These are phyloP conservation scores for Copidosoma aretas DNA, from an alignment of 2,888 invertebrate genomes.

Conservation along the genomic window DNA sequence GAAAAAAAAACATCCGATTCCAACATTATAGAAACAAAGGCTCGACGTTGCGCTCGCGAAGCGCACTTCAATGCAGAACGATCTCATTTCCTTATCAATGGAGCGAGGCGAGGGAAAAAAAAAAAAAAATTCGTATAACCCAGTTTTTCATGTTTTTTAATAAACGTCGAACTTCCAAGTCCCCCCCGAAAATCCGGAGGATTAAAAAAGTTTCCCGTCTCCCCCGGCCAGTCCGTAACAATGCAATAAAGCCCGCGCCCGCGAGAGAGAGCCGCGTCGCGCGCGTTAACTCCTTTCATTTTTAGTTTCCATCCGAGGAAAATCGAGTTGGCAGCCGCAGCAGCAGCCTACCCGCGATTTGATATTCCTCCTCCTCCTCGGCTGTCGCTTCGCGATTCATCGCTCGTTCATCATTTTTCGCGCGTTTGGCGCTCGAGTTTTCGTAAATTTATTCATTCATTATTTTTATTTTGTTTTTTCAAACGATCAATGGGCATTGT, in stretches of 20 bases:
- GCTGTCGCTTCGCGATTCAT: not conserved
- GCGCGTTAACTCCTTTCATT: not conserved
- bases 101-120: no score
- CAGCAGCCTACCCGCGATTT: not conserved
- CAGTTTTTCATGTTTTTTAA: not conserved
- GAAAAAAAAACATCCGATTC: no score
- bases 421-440: not conserved
- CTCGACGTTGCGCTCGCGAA: no score
- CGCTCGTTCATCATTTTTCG: slow-evolving; percentile 11
- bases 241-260: slow-evolving; percentile 19
- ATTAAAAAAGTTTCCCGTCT: slow-evolving; percentile 22
- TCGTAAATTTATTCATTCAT: not conserved
- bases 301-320: not conserved
- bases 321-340: not conserved
- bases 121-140: no score
- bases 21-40: no score
- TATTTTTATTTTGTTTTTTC: not conserved
- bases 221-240: not conserved
- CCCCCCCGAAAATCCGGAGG: not conserved
- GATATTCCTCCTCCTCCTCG: not conserved
- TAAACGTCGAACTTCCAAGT: not conserved
- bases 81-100: no score
- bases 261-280: no score
- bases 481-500: not conserved
- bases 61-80: no score